Base-by-base conservation (phyloP, 1,140 invertebrate genomes). In the Antheraea mylitta region DNA sequence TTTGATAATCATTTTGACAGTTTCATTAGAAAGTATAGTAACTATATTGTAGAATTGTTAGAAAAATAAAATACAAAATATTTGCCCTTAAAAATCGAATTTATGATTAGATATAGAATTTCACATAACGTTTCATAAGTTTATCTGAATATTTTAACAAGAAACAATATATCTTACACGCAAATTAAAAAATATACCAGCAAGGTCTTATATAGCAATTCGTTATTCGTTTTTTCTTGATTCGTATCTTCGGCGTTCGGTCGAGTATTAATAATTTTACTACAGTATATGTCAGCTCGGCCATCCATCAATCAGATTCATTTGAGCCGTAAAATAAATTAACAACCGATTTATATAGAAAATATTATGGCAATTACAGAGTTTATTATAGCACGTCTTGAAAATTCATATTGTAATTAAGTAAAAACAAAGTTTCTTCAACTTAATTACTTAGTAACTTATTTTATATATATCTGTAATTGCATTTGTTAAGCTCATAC, bases 301-400 rank as follows among this genome's bases (percentile, higher is more conserved):
- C 13, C 45, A 53, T 53, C 45, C 45, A 53, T 53, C 45, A 53
- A 53, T 53, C 45, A 53, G 45, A 53, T 53, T 53, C 45, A n/a
- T 53, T 53, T 53, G 45, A 53, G 45, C 45, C 45, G 45, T 53
- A 53, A 53, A 53, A 53, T 16, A 53, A 53, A 53, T 53, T 53
- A 53, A 53, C 45, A 53, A 10, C 45, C 13, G 45, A 53, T 53
- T 53, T n/a, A 53, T 53, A 53, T 53, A 53, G 45, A 53, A 53
- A 53, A 53, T 53, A 13, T 53, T 53, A 53, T 53, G 45, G 45
- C 45, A 53, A 53, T 53, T 53, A 53, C 45, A n/a, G 16, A 53
- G 13, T 13, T 42, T 53, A 16, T 53, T 53, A 53, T 53, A 53
- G 45, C 45, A 53, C 16, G 45, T 53, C 45, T 53, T 53, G 45